Evolutionary conservation across 2,888 invertebrate genomes (phyloP).

Genomic region (Papilio protenor): DNA sequence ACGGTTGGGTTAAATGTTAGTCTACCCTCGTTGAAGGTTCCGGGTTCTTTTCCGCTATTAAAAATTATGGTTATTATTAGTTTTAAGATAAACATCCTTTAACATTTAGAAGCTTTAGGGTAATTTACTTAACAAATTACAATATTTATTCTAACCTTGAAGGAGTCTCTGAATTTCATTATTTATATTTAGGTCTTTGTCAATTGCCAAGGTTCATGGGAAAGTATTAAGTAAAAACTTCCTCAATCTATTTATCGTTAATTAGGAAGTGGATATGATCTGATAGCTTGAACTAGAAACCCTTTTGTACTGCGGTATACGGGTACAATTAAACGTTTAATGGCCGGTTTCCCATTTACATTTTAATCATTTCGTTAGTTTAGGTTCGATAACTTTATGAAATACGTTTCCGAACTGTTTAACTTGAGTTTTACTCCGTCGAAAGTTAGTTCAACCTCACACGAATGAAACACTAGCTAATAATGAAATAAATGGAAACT

Average conservation of each 20-base stretch:
- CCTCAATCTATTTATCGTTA: no score
- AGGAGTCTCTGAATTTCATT: neutral
- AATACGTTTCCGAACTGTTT: no score
- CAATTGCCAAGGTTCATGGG: neutral
- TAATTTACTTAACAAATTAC: neutral
- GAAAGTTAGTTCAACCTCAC: no score
- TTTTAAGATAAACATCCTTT: neutral
- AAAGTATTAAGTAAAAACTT: neutral
- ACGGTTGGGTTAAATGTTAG: slow-evolving; percentile 8
- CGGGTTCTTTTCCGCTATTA: slow-evolving; percentile 6
- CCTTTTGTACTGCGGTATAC: slow-evolving; percentile 19
- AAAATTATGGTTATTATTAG: slow-evolving; percentile 1
- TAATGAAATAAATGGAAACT: no score
- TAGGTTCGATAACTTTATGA: no score
- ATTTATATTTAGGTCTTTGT: neutral
- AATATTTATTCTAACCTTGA: neutral
- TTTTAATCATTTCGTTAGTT: neutral
- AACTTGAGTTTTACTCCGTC: no score
- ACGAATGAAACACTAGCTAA: no score
- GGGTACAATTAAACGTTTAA: slow-evolving; percentile 2
- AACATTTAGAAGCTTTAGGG: neutral
- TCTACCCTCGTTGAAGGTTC: neutral
- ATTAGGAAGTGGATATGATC: slow-evolving; percentile 29
- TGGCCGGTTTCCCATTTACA: neutral
- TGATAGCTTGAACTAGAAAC: slow-evolving; percentile 16